A percentile compares a stretch with the other conserved stretches of the same genome.
Evolutionary conservation across 2,113 vertebrate genomes (phyloP).

Genomic region (Turdus rufiventris): DNA sequence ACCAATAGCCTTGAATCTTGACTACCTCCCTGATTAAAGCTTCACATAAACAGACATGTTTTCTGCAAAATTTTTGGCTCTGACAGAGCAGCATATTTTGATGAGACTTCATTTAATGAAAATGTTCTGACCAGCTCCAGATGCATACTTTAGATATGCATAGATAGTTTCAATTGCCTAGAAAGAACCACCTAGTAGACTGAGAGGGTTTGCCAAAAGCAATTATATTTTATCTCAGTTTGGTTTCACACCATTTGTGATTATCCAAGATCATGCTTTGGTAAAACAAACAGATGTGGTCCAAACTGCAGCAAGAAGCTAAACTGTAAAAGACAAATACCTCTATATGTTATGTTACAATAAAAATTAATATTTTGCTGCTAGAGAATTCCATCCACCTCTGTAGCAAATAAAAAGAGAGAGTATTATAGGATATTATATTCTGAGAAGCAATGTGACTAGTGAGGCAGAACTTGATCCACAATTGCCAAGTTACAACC

Average conservation of each 20-base stretch:
- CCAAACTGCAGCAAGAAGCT: not conserved
- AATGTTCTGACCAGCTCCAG: conserved; percentile 8
- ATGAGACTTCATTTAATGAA: not conserved
- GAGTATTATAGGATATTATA: not conserved
- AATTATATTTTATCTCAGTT: conserved; percentile 47
- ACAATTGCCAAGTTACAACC: not conserved
- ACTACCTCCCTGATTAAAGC: not conserved
- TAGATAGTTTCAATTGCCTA: not conserved
- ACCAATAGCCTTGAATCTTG: not conserved
- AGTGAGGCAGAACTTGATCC: conserved; percentile 19
- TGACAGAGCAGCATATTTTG: not conserved
- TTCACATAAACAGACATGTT: not conserved
- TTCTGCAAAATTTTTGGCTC: not conserved
- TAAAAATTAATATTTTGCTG: conserved; percentile 4
- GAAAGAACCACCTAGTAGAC: not conserved
- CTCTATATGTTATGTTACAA: not conserved
- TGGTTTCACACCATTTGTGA: conserved; percentile 16
- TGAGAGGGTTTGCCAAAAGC: conserved; percentile 20
- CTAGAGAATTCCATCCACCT: conserved; percentile 10
- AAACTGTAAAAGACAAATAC: not conserved
- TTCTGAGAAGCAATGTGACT: not conserved
- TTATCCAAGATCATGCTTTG: not conserved
- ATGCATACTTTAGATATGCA: conserved; percentile 1
- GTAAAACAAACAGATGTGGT: conserved; percentile 11
- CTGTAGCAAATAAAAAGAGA: not conserved